phyloP scores from a whole-genome alignment of 2,888 invertebrate genomes.

The Thysanoteuthis rhombus region DNA sequence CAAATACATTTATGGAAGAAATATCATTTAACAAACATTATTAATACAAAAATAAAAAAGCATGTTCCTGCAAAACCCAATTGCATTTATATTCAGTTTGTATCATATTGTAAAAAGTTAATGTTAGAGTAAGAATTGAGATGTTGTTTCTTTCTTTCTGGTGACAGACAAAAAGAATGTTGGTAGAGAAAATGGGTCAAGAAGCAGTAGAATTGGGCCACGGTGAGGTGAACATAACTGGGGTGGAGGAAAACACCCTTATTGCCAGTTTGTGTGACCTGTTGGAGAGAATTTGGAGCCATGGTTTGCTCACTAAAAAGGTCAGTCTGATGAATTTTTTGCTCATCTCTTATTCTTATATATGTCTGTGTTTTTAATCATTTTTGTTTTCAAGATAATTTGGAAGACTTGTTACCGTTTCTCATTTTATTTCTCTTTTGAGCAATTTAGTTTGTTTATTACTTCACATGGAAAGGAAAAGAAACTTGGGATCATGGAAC shows the following conservation, averaged over 20 bases:
- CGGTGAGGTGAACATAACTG: slow-evolving; percentile 74
- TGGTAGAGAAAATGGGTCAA: slow-evolving; percentile 95
- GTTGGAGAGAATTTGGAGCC: slow-evolving; percentile 96
- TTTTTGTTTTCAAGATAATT: not conserved
- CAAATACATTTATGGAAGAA: no score
- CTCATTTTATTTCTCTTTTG: no score
- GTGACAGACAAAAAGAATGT: slow-evolving; percentile 90
- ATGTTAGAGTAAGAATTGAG: not conserved
- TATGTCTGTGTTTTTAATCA: not conserved
- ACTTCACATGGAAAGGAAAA: no score
- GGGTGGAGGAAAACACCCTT: slow-evolving; percentile 92
- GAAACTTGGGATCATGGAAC: no score
- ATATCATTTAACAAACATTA: no score
- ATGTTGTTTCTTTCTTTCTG: slow-evolving; percentile 58
- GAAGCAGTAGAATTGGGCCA: slow-evolving; percentile 95
- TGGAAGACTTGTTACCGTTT: no score
- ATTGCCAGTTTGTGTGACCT: slow-evolving; percentile 98
- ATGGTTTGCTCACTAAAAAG: slow-evolving; percentile 93
- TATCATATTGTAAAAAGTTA: not conserved
- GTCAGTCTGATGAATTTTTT: slow-evolving; percentile 58
- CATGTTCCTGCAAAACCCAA: no score
- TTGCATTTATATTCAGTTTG: not conserved
- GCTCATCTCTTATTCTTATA: not conserved
- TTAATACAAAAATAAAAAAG: no score
- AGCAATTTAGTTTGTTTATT: no score